A percentile compares a stretch with the other conserved stretches of the same genome.
phyloP scores from a whole-genome alignment of 2,113 vertebrate genomes.

The Balaenoptera acutorostrata region DNA sequence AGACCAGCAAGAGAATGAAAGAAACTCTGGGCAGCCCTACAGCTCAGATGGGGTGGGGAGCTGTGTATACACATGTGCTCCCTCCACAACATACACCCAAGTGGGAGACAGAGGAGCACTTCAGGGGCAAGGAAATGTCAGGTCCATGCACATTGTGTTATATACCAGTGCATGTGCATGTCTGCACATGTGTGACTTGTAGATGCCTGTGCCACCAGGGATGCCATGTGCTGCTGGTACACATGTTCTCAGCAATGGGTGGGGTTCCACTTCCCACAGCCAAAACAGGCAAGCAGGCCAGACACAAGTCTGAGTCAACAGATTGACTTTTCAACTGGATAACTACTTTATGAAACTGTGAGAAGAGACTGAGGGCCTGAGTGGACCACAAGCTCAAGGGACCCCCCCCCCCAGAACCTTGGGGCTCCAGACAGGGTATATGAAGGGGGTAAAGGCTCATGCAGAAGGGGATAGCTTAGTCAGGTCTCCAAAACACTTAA shows the following conservation, averaged over 20 bases:
- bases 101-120: not conserved
- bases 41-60: not conserved
- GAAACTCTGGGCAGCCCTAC: not conserved
- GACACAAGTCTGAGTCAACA: not conserved
- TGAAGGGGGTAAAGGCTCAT: not conserved
- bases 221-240: not conserved
- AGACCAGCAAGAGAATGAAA: not conserved
- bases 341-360: not conserved
- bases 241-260: not conserved
- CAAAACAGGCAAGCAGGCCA: constrained; percentile 7
- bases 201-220: not conserved
- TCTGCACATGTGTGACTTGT: not conserved
- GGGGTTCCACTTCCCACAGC: not conserved
- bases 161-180: not conserved
- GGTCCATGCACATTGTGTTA: not conserved
- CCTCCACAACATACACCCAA: not conserved
- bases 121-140: not conserved
- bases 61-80: not conserved
- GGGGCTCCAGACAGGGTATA: not conserved
- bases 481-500: not conserved
- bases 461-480: not conserved
- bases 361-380: not conserved
- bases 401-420: not conserved
- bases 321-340: constrained; percentile 15
- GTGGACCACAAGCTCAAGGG: not conserved